A percentile compares a stretch with the other conserved stretches of the same genome.
phyloP scores from a whole-genome alignment of 2,113 vertebrate species.

The Poeciliopsis turrubarensis region DNA sequence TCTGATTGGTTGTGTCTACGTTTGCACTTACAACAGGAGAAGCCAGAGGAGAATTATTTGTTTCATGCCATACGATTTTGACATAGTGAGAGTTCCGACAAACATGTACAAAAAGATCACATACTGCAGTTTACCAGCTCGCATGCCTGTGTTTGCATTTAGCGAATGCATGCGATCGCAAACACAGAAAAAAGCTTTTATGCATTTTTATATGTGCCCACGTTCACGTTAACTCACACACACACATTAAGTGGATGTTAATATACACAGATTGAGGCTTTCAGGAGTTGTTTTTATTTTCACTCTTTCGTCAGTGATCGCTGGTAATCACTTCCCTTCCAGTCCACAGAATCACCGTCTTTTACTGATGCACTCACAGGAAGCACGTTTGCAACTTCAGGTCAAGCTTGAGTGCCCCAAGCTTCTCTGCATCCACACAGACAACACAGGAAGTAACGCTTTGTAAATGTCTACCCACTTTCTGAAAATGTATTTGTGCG shows the following conservation, averaged over 20 bases:
- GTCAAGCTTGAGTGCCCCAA: slow-evolving; percentile 60
- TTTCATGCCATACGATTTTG: too few relatives aligned
- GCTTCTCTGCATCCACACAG: slow-evolving; percentile 68
- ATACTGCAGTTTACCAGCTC: slow-evolving; percentile 24
- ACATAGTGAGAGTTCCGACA: too few relatives aligned
- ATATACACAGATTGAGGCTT: slow-evolving; percentile 69
- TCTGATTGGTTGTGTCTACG: too few relatives aligned
- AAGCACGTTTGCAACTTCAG: slow-evolving; percentile 71
- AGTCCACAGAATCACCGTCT: slow-evolving; percentile 68
- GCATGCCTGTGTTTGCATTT: slow-evolving; percentile 60
- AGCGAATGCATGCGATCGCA: slow-evolving; percentile 29
- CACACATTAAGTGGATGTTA: slow-evolving; percentile 61
- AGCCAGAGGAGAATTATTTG: too few relatives aligned
- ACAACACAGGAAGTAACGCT: slow-evolving; percentile 75
- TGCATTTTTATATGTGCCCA: slow-evolving; percentile 31
- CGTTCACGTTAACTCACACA: slow-evolving; percentile 29
- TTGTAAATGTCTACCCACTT: slow-evolving; percentile 76
- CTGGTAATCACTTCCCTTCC: slow-evolving; percentile 76
- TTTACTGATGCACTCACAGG: slow-evolving; percentile 72
- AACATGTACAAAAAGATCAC: background rate
- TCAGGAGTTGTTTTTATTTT: slow-evolving; percentile 61
- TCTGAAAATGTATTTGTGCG: slow-evolving; percentile 75
- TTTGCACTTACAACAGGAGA: too few relatives aligned
- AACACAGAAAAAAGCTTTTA: slow-evolving; percentile 38
- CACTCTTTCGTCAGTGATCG: slow-evolving; percentile 71